A percentile compares a stretch with the other conserved stretches of the same genome.
phyloP scores from a whole-genome alignment of 2,797 vertebrate species.

The Cyprinella venusta region DNA sequence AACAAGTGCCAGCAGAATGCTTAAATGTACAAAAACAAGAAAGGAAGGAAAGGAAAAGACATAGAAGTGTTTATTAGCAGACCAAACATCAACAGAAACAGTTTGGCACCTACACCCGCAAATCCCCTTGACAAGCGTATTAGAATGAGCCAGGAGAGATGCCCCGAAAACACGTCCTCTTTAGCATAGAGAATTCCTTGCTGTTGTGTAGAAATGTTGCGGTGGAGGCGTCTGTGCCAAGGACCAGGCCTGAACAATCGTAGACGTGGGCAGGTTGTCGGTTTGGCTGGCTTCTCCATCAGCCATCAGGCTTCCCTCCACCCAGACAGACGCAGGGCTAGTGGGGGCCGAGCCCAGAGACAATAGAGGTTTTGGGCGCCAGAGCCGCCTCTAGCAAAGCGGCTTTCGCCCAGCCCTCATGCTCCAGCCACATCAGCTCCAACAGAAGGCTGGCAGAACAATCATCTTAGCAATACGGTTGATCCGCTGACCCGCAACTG shows the following conservation, averaged over 20 bases:
- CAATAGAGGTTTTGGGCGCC: conserved; percentile 68
- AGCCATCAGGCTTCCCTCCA: conserved; percentile 40
- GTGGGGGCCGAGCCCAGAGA: conserved; percentile 39
- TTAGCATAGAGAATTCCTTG: conserved; percentile 79
- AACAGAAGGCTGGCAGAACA: conserved; percentile 83
- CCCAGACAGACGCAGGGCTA: conserved; percentile 60
- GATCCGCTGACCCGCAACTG: conserved; percentile 75
- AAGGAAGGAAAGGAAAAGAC: neutral
- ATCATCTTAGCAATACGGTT: conserved; percentile 83
- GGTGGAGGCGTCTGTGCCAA: conserved; percentile 74
- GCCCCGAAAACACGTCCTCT: conserved; percentile 77
- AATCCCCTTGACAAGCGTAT: conserved; percentile 58
- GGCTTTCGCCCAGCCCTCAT: conserved; percentile 75
- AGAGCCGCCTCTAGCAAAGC: conserved; percentile 84
- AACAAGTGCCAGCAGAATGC: neutral
- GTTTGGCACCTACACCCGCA: neutral
- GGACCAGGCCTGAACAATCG: conserved; percentile 75
- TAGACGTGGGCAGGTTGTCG: conserved; percentile 57
- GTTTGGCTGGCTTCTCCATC: conserved; percentile 51
- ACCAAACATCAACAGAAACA: conserved; percentile 3
- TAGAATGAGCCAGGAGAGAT: conserved; percentile 72
- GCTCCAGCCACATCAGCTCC: conserved; percentile 79
- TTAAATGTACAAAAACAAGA: neutral
- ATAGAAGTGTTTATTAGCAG: neutral
- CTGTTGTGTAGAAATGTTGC: conserved; percentile 80